A percentile compares a stretch with the other conserved stretches of the same genome.
These are phyloP conservation scores for Danaus chrysippus DNA, from an alignment of 2,888 invertebrate species.

Conservation along the genomic window DNA sequence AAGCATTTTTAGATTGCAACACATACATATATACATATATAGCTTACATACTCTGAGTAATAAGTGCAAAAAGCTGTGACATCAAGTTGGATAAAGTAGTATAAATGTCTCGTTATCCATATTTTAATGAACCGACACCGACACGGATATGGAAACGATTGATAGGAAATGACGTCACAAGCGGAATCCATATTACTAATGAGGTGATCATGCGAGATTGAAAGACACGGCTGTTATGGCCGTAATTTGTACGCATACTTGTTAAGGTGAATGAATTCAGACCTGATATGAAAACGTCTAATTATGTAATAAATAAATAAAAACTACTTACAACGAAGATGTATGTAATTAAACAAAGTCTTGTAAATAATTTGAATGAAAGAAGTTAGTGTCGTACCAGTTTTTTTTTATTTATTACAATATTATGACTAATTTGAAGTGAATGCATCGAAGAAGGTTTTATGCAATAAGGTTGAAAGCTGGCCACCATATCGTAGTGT, in stretches of 20 bases:
- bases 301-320: not conserved
- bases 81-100: slow-evolving; percentile 19
- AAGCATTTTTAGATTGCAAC: not conserved
- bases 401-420: too few species aligned
- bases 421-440: not conserved
- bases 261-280: slow-evolving; percentile 30
- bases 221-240: slow-evolving; percentile 36
- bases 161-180: slow-evolving; percentile 39
- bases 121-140: slow-evolving; percentile 30
- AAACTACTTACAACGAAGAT: not conserved
- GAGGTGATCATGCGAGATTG: slow-evolving; percentile 49
- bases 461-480: slow-evolving; percentile 29
- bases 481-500: slow-evolving; percentile 33
- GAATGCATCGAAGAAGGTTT: not conserved
- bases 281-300: not conserved
- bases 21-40: not conserved
- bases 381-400: too few species aligned
- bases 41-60: not conserved
- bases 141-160: slow-evolving; percentile 21
- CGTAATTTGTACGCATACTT: slow-evolving; percentile 31
- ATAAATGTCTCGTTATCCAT: slow-evolving; percentile 30
- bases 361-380: too few species aligned
- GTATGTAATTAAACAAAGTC: not conserved
- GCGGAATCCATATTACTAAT: slow-evolving; percentile 51
- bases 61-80: slow-evolving; percentile 1